Percentiles rank a stretch among this genome's conserved stretches.
Evolutionary conservation across 1,140 invertebrate species (phyloP).

Genomic region (Drosophila erecta): DNA sequence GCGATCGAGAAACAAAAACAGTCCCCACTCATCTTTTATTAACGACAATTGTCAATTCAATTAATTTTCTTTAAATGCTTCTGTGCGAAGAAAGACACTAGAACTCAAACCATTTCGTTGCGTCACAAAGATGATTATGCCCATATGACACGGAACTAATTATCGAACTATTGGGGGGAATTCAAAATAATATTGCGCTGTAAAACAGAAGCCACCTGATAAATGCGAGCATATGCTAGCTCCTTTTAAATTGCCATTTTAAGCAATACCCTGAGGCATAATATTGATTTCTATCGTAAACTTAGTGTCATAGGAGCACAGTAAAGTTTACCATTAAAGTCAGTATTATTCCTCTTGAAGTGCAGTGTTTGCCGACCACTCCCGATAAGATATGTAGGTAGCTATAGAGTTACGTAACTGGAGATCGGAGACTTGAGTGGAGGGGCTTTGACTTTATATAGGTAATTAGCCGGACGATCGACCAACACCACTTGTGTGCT

Average conservation of each 20-base stretch:
- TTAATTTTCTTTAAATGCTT: slow-evolving; percentile 17
- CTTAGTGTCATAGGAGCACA: not conserved
- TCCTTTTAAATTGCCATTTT: no score
- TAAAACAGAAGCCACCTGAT: slow-evolving; percentile 14
- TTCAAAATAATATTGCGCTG: slow-evolving; percentile 2
- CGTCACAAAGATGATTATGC: slow-evolving; percentile 18
- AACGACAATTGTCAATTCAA: slow-evolving; percentile 29
- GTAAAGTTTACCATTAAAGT: not conserved
- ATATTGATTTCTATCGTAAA: not conserved
- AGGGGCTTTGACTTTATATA: slow-evolving; percentile 16
- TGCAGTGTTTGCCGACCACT: slow-evolving; percentile 1
- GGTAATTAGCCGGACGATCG: slow-evolving; percentile 13
- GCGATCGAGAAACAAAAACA: slow-evolving; percentile 24
- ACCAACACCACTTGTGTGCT: slow-evolving; percentile 17
- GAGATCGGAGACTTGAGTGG: slow-evolving; percentile 34
- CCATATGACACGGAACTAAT: slow-evolving; percentile 15
- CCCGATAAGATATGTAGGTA: slow-evolving; percentile 31
- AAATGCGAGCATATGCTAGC: no score
- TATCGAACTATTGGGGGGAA: not conserved
- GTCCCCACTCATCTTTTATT: slow-evolving; percentile 31
- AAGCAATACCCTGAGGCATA: not conserved
- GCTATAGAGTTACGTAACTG: slow-evolving; percentile 27
- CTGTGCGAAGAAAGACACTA: not conserved
- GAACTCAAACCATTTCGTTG: not conserved
- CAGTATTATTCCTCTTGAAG: slow-evolving; percentile 2